phyloP scores from a whole-genome alignment of 2,113 vertebrate species.

The Variabilichromis moorii region DNA sequence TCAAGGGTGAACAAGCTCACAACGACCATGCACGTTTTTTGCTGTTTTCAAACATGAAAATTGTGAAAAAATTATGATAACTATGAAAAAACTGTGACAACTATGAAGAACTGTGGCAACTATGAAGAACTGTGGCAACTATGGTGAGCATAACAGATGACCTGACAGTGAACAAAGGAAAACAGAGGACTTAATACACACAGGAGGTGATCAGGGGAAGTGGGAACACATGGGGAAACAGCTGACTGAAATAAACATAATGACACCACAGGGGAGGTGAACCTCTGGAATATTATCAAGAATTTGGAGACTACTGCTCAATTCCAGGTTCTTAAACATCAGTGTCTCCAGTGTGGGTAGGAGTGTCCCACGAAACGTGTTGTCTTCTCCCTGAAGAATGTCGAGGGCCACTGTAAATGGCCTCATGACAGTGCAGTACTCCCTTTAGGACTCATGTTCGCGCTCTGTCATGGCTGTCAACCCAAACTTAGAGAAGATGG shows the following conservation, averaged over 20 bases:
- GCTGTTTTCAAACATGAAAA: neutral
- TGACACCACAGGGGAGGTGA: neutral
- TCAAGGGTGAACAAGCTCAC: neutral
- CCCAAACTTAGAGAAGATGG: neutral
- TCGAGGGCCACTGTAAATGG: neutral
- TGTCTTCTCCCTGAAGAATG: neutral
- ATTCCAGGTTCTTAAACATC: neutral
- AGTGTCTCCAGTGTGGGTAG: neutral
- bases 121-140: neutral
- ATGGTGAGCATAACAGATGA: neutral
- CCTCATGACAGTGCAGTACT: neutral
- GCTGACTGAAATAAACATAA: neutral
- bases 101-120: neutral
- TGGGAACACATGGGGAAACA: neutral
- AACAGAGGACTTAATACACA: neutral
- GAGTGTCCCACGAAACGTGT: neutral
- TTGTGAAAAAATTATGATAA: neutral
- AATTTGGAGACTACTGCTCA: neutral
- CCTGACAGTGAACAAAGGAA: neutral
- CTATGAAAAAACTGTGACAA: neutral
- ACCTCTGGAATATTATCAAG: neutral
- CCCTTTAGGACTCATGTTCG: neutral
- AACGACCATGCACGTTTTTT: neutral
- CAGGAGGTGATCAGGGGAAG: neutral
- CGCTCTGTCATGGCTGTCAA: neutral